Evolutionary conservation across 2,888 invertebrate genomes (phyloP), one percentile per base, ranked within the genome.

Genomic region (Coleophora flavipennella): DNA sequence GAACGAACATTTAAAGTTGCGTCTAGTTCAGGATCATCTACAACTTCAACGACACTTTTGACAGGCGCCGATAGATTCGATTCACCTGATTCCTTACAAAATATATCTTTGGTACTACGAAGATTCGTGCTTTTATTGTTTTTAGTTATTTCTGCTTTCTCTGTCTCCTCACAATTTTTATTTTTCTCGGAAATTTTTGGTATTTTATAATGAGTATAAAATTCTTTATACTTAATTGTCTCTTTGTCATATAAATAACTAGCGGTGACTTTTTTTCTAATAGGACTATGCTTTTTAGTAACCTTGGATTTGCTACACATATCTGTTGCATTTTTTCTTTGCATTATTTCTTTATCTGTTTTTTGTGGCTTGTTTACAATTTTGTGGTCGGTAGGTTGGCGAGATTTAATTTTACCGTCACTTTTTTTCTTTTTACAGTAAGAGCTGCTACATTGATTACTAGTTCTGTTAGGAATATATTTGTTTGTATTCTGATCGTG

Each of bases 1-100:
- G 50, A 46, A 48, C 59, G 49, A 11, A 63, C 51, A 46, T 61
- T 62, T 34, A 35, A 33, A 37, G 26, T 26, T 39, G 33, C 14
- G 4, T 14, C 3, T 10, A 3, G 13, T 29, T 39, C 34, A 25
- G 28, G 31, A 8, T 42, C 45, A 12, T 50, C 40, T 31, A 40
- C 31, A 8, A 42, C 7, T 33, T 47, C 20, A 8, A 51, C 43
- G 13, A 46, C 39, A 38, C 49, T 53, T 48, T 48, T 53, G 10
- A 52, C 25, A 14, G 42, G 27, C 33, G 39, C 38, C 12, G 29
- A 41, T 14, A 12, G 35, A 37, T 34, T 33, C 10, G 8, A 8
- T 34, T 31, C 14, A 33, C 13, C 35, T 20, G 11, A 32, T 12
- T 37, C 14, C 11, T 37, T 9, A 25, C 4, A 3, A 26, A 12